Conservation (phyloP, 2,888 invertebrate species). For the Drosophila yooni region DNA sequence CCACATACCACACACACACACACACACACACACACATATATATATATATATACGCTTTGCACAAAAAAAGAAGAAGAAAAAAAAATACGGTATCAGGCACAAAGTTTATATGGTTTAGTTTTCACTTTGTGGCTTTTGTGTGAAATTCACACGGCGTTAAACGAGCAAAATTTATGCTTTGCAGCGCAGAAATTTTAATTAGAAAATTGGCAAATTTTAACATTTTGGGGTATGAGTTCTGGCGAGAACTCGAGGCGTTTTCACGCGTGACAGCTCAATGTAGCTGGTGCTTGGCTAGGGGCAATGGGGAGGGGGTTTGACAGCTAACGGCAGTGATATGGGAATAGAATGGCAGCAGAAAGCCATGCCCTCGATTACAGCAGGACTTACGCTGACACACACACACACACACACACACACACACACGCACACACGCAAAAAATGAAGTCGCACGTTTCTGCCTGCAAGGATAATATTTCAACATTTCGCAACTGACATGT, state of each 20-base stretch:
- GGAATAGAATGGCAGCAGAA: conserved; percentile 45
- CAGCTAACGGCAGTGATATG: conserved; percentile 62
- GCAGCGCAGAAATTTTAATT: conserved; percentile 80
- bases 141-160: conserved; percentile 66
- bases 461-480: conserved; percentile 83
- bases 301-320: conserved; percentile 27
- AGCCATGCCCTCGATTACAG: conserved; percentile 64
- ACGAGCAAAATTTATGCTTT: conserved; percentile 76
- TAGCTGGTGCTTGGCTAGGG: conserved; percentile 12
- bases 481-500: conserved; percentile 72
- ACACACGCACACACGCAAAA: conserved; percentile 24
- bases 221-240: conserved; percentile 24
- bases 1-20: conserved; percentile 18
- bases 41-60: conserved; percentile 22
- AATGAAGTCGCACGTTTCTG: conserved; percentile 82
- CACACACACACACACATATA: background rate
- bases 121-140: conserved; percentile 46
- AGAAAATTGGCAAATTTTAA: conserved; percentile 78
- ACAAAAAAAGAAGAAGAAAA: conserved; percentile 1
- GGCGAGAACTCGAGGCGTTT: conserved; percentile 39
- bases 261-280: conserved; percentile 77
- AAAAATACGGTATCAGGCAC: conserved; percentile 31
- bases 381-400: conserved; percentile 31
- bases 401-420: background rate
- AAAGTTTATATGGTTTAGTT: conserved; percentile 44